Evolutionary conservation across 2,113 vertebrate genomes (phyloP), one percentile per base, ranked within the genome.

Genomic region (Strix uralensis): DNA sequence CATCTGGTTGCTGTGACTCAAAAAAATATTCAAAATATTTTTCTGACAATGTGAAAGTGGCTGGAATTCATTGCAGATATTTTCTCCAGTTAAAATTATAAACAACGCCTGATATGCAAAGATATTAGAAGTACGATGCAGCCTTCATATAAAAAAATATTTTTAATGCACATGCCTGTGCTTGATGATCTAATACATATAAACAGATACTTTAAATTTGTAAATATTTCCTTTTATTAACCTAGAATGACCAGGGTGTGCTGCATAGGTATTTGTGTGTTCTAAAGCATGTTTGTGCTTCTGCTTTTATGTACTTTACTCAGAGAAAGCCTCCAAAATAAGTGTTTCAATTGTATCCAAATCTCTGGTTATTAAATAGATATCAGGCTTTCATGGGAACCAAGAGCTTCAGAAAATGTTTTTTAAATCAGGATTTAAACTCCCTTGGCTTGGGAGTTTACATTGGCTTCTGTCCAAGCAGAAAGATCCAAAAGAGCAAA

Each of bases 391-490:
- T 91, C 96, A 95, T 96, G 97, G 93, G 97, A 96, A 97, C 77
- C 3, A 3, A 92, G 88, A 94, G 67, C 94, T 94, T 97, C 82
- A 93, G 84, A 96, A 95, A 95, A 97, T 83, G 91, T 22, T 70
- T 93, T 95, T 95, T 90, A 97, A 98, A 98, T 97, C 95, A 94
- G 87, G 23, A 78, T 96, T 46, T 46, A 46, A 46, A 46, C 44
- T 46, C 78, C 89, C 84, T 97, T 97, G 92, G 79, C 80, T 93
- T 92, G 94, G 97, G 97, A 95, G 98, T 98, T 97, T 95, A 92
- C 90, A 22, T 46, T 94, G 97, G 97, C 93, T 94, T 46, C 52
- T 55, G 12, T 62, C 92, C 97, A 97, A 96, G 91, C 36, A 88
- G 88, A 96, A 86, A 91, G 85, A 97, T 78, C 93, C 94, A 96